Evolutionary conservation across 2,888 invertebrate species (phyloP).

Genomic region (Creontiades dilutus): DNA sequence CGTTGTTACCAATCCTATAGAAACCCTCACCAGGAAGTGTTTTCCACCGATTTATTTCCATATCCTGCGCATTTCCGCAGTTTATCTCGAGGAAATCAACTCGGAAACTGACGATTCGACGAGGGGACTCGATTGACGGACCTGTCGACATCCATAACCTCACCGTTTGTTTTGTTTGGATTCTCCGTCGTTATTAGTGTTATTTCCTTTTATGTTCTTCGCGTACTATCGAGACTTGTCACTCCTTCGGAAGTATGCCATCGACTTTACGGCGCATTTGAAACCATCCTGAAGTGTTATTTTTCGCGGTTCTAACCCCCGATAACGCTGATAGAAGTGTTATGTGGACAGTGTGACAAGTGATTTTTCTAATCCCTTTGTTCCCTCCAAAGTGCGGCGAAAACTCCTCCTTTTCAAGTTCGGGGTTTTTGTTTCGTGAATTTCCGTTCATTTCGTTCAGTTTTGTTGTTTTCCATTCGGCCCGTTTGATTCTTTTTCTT

Average conservation of each 20-base stretch:
- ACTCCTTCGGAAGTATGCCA: slow-evolving; percentile 30
- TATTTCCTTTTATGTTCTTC: slow-evolving; percentile 44
- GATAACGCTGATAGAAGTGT: slow-evolving; percentile 50
- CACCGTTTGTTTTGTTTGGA: slow-evolving; percentile 50
- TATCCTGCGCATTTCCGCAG: background rate
- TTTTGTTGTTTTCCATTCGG: background rate
- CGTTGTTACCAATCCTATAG: slow-evolving; percentile 76
- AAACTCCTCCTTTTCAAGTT: too few relatives aligned
- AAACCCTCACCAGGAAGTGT: slow-evolving; percentile 70
- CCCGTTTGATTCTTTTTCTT: background rate
- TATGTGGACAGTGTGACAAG: slow-evolving; percentile 72
- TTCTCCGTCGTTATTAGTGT: background rate
- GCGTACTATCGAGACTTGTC: slow-evolving; percentile 2
- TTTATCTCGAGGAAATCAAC: background rate
- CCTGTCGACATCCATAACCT: slow-evolving; percentile 41
- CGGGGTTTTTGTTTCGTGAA: background rate
- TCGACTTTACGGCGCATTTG: background rate
- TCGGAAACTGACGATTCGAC: background rate
- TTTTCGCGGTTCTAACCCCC: background rate
- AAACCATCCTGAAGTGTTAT: background rate
- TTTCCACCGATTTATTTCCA: slow-evolving; percentile 43
- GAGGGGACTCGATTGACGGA: background rate
- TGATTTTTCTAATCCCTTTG: slow-evolving; percentile 24
- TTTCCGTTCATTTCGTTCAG: background rate
- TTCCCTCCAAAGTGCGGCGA: background rate